Base-by-base conservation (phyloP, 2,113 vertebrate genomes). In the Barbus barbus region DNA sequence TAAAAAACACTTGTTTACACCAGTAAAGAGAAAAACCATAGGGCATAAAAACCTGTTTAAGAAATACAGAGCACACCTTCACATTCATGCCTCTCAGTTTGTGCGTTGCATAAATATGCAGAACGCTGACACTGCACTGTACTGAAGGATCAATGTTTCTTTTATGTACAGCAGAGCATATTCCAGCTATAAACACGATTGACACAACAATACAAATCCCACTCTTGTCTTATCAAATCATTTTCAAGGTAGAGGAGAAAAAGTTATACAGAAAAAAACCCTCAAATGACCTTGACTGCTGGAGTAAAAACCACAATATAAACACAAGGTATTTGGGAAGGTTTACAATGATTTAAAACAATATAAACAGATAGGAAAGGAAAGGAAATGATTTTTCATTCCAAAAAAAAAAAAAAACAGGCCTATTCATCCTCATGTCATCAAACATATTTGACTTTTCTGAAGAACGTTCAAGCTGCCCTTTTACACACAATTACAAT, bases 101-200 rank as follows among this genome's bases (percentile, higher is more conserved):
- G 89, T 90, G 88, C 72, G 73, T 33, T 61, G 67, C 18, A 48
- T 33, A 74, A 85, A 38, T 86, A 72, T 86, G 71, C 84, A 88
- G 89, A 86, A 4, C 73, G 87, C 87, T 31, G 7, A 48, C 83
- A 91, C 90, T 93, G 88, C 92, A 88, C 41, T 77, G 85, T 71
- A 51, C 48, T 60, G 61, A 51, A 44, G 20, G 41, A 69, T 73
- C 31, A 41, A 28, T 81, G 28, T 67, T 56, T 84, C 46, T 41
- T 44, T 56, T 26, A n/a, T 20, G 5, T 67, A 44, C 14, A 48
- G 24, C 67, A 4, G 41, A 58, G 41, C 20, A 36, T 41, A 24
- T 26, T 61, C 33, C 11, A 11, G n/a, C 20, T n/a, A 26, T 78
- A 79, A 79, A 63, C 31, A 60, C 11, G 22, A 24, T 11, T 11